Base-by-base conservation (phyloP, 2,888 invertebrate genomes). In the Leistus spinibarbis region DNA sequence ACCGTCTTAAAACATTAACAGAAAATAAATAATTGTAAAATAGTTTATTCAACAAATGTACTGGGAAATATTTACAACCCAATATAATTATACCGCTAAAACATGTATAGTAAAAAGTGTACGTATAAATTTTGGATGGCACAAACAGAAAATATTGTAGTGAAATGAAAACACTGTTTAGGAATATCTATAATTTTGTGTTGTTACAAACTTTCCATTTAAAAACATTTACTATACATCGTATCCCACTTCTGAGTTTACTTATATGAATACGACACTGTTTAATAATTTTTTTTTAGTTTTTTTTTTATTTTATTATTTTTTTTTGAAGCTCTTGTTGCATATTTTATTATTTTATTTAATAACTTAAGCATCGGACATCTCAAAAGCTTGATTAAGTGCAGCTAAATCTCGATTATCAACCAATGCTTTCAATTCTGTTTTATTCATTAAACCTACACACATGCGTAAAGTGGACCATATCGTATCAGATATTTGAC, bases 401-500 rank as follows among this genome's bases (percentile, higher is more conserved):
- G 89, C 88, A 77, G 82, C 82, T 79, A 92, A 85, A 84, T 92
- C 90, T 77, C 88, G 88, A 22, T 88, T 88, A 83, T 90, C 91
- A 5, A 92, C 88, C 73, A 89, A 84, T 65, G 88, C 87, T 75
- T 90, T 90, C 65, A 91, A 84, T 81, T 92, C 90, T 81, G 88
- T 88, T 80, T 90, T 88, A 69, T 91, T 92, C 91, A 97, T 91
- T 77, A 97, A 87, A 3, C 95, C 93, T 69, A 93, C 89, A 54
- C 96, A 94, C 91, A 98, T 93, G 82, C 95, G 90, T 71, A 98
- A 87, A 0, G 97, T 97, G 68, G 93, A 93, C 98, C 98, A 98
- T 84, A 98, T 97, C 56, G 95, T 95, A 79, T 96, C 93, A 0
- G 97, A 97, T 93, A 95, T 95, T 76, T 90, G 88, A 81, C 81